Evolutionary conservation across 2,113 vertebrate genomes (phyloP), one percentile per base, ranked within the genome.

Genomic region (Myotis davidii): DNA sequence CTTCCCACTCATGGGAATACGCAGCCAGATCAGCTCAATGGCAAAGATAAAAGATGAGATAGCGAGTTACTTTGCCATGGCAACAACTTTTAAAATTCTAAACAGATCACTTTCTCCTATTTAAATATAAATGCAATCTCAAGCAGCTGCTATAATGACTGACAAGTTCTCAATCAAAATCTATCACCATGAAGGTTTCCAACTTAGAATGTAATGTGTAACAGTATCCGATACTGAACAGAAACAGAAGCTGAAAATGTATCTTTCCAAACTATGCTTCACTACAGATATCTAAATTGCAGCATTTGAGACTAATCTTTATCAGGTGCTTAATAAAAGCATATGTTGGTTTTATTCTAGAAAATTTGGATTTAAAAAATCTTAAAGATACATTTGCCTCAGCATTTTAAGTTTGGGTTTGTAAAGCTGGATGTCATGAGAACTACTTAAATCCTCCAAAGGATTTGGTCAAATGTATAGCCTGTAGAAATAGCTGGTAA

Each of bases 51-150:
- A 97, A 97, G 94, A 98, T 88, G 96, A 96, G 95, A 97, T 70
- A 95, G 90, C 76, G 97, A 95, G 82, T 94, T 88, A 78, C 89
- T 98, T 92, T 97, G 92, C 96, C 96, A 98, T 96, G 89, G 88
- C 94, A 98, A 98, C 90, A 97, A 97, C 79, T 97, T 95, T 97
- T 93, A 97, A 98, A 98, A 98, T 98, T 98, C 96, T 96, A 97
- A 97, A 98, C 90, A 97, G 79, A 96, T 98, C 86, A 96, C 69
- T 90, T 96, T 97, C 85, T 96, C 65, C 67, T 88, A 97, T 97
- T 98, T 96, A 98, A 98, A 98, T 97, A 97, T 83, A 97, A 98
- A 98, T 89, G 83, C 23, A 7, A 32, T 81, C 61, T 94, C 97
- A 96, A 96, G 92, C 95, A 98, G 95, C 88, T 97, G 94, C 94